A percentile compares a stretch with the other conserved stretches of the same genome.
Conservation (phyloP, 2,888 invertebrate genomes). For the Cybosia mesomella region DNA sequence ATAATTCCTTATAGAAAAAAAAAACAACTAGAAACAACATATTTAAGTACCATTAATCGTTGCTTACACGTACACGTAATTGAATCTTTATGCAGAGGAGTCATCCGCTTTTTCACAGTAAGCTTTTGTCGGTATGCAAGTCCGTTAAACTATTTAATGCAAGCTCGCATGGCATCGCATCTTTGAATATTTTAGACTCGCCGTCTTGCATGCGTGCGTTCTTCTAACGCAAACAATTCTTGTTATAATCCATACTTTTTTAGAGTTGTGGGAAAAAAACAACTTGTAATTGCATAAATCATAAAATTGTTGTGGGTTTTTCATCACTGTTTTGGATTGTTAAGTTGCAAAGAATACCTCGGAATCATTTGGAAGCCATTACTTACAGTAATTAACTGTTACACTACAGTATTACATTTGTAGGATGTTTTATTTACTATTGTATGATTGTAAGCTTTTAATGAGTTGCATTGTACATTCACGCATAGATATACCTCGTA, state of each 20-base stretch:
- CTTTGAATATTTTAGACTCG: slow-evolving; percentile 53
- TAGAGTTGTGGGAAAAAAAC: slow-evolving; percentile 45
- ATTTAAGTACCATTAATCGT: slow-evolving; percentile 20
- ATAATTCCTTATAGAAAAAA: not conserved
- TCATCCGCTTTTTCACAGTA: slow-evolving; percentile 35
- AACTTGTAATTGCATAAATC: slow-evolving; percentile 49
- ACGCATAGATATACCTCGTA: not conserved
- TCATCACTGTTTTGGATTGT: slow-evolving; percentile 39
- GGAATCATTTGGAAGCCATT: slow-evolving; percentile 29
- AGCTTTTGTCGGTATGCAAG: slow-evolving; percentile 36
- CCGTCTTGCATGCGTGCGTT: slow-evolving; percentile 55
- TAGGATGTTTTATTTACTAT: slow-evolving; percentile 2
- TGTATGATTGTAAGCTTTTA: not conserved
- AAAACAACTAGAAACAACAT: not conserved
- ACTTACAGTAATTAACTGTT: slow-evolving; percentile 34
- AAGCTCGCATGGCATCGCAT: slow-evolving; percentile 37
- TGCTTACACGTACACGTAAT: slow-evolving; percentile 14
- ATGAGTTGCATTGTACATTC: not conserved
- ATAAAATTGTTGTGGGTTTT: slow-evolving; percentile 43
- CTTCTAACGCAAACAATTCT: slow-evolving; percentile 45
- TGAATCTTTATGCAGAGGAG: slow-evolving; percentile 17
- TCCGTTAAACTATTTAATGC: slow-evolving; percentile 54
- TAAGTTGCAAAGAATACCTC: slow-evolving; percentile 37
- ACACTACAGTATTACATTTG: slow-evolving; percentile 17
- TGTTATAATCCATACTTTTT: slow-evolving; percentile 53